Evolutionary conservation across 2,888 invertebrate species (phyloP).

Genomic region (Dione juno): DNA sequence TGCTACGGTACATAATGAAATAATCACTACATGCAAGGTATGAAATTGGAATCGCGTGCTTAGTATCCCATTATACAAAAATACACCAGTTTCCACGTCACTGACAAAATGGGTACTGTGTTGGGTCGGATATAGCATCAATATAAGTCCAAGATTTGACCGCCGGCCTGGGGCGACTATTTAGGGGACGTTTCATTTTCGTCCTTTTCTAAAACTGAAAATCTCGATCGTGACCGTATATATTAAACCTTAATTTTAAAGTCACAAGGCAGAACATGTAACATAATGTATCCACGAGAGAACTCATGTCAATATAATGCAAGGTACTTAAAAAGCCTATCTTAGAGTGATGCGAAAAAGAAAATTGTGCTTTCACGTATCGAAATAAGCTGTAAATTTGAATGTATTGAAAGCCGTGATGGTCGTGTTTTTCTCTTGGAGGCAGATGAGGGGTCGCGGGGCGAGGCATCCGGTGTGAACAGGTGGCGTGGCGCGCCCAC

Average conservation of each 20-base stretch:
- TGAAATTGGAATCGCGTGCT: conserved; percentile 52
- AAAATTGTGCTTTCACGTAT: conserved; percentile 38
- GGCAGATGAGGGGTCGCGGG: conserved; percentile 54
- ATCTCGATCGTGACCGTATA: not conserved
- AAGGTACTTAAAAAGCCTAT: conserved; percentile 29
- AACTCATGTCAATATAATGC: conserved; percentile 27
- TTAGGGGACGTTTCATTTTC: conserved; percentile 47
- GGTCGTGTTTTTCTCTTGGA: conserved; percentile 44
- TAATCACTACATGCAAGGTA: conserved; percentile 33
- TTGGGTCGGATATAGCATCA: conserved; percentile 59
- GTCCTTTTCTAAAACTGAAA: conserved; percentile 46
- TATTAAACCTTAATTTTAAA: conserved; percentile 27
- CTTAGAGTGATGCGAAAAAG: conserved; percentile 20
- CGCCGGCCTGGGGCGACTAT: conserved; percentile 57
- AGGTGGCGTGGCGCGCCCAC: conserved; percentile 75
- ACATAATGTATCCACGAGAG: conserved; percentile 14
- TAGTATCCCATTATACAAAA: conserved; percentile 54
- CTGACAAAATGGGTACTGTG: conserved; percentile 54
- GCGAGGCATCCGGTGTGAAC: conserved; percentile 77
- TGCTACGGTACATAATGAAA: conserved; percentile 37
- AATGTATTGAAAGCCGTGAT: conserved; percentile 45
- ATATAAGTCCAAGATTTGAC: conserved; percentile 56
- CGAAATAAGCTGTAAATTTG: conserved; percentile 44
- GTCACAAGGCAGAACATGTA: conserved; percentile 23
- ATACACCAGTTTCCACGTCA: conserved; percentile 52